These are phyloP conservation scores for Xenopus petersii DNA, from an alignment of 2,797 vertebrate genomes.

Conservation along the genomic window DNA sequence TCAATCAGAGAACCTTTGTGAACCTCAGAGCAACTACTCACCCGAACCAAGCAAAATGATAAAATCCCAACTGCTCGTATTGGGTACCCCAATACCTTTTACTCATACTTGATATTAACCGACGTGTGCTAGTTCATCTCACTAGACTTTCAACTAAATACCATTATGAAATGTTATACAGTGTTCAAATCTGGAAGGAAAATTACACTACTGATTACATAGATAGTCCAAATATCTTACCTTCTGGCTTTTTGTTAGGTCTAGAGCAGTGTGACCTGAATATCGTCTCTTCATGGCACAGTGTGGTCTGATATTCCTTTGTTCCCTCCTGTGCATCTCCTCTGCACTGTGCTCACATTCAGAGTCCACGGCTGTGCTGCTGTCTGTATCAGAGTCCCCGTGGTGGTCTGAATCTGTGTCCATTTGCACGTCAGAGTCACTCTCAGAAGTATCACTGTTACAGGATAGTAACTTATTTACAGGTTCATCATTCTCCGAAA, in stretches of 20 bases:
- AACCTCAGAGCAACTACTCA: no score
- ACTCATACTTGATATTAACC: no score
- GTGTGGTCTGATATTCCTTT: slow-evolving; percentile 40
- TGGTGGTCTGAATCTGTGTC: slow-evolving; percentile 65
- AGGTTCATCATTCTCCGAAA: slow-evolving; percentile 87
- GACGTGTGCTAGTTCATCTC: no score
- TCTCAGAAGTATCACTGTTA: slow-evolving; percentile 64
- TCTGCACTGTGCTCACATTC: background rate
- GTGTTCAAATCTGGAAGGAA: no score
- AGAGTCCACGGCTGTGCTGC: background rate
- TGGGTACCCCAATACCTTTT: no score
- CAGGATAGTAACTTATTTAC: slow-evolving; percentile 70
- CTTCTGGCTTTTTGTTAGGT: slow-evolving; percentile 88
- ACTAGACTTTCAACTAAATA: no score
- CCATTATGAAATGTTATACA: no score
- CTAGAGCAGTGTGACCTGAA: slow-evolving; percentile 81
- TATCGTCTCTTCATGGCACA: slow-evolving; percentile 62
- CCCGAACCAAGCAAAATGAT: no score
- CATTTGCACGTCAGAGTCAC: slow-evolving; percentile 55
- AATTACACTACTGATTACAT: no score
- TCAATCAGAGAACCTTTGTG: no score
- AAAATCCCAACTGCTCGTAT: no score
- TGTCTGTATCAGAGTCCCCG: slow-evolving; percentile 44
- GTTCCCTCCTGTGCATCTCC: background rate
- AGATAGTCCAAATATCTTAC: slow-evolving; percentile 42